phyloP scores from a whole-genome alignment of 2,888 invertebrate species.

The Epistrophe grossulariae region DNA sequence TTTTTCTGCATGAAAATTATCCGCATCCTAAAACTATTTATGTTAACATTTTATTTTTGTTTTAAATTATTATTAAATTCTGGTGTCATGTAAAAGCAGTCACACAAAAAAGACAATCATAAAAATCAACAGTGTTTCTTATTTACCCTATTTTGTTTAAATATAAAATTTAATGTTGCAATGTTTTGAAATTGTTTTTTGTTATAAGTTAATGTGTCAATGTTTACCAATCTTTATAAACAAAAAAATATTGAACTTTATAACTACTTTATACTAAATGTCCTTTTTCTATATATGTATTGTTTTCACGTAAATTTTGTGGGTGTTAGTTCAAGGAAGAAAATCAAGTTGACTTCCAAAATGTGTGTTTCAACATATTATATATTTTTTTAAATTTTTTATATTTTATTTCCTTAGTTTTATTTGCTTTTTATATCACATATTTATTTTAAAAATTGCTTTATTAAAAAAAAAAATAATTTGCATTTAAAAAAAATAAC shows the following conservation, averaged over 20 bases:
- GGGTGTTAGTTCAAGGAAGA: constrained; percentile 43
- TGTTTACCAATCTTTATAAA: constrained; percentile 8
- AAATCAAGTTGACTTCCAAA: neutral
- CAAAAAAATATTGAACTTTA: neutral
- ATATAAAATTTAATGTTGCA: constrained; percentile 13
- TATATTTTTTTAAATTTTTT: neutral
- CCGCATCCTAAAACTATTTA: constrained; percentile 1
- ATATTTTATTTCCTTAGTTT: constrained; percentile 4
- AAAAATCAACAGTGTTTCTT: neutral
- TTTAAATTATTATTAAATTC: neutral
- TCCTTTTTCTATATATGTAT: constrained; percentile 36
- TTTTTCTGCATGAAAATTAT: constrained; percentile 27
- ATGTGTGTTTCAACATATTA: constrained; percentile 5
- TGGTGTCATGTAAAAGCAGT: constrained; percentile 12
- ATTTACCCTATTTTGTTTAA: neutral
- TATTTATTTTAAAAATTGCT: constrained; percentile 20
- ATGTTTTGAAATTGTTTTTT: constrained; percentile 26
- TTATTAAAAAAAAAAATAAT: neutral
- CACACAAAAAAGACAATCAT: constrained; percentile 5
- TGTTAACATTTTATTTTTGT: neutral
- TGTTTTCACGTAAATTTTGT: constrained; percentile 48
- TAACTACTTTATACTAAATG: constrained; percentile 6
- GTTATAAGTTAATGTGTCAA: constrained; percentile 29
- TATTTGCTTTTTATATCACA: constrained; percentile 25
- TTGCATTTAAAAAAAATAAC: constrained; percentile 7